Evolutionary conservation across 1,140 invertebrate species (phyloP).

Genomic region (Drosophila orena): DNA sequence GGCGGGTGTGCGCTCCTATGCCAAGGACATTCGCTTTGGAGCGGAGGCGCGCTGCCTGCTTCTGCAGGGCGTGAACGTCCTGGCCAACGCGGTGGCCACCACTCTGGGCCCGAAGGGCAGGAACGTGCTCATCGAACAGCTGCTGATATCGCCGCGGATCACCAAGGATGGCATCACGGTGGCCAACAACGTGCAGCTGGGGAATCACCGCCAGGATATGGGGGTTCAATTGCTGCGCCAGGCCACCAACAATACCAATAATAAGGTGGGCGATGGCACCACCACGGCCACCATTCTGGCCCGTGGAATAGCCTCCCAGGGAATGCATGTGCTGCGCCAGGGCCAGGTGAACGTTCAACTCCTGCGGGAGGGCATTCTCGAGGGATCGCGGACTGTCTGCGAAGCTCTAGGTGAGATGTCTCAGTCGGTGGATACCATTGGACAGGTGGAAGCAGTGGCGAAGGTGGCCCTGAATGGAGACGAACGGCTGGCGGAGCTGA

Average conservation of each 20-base stretch:
- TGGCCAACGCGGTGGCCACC: slow-evolving; percentile 97
- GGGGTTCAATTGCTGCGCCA: slow-evolving; percentile 97
- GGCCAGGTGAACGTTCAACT: slow-evolving; percentile 96
- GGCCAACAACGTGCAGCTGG: slow-evolving; percentile 94
- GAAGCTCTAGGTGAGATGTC: slow-evolving; percentile 92
- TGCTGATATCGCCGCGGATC: slow-evolving; percentile 98
- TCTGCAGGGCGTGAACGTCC: slow-evolving; percentile 96
- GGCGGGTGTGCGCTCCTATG: slow-evolving; percentile 72
- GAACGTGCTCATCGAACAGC: slow-evolving; percentile 97
- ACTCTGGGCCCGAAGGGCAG: slow-evolving; percentile 98
- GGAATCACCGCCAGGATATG: slow-evolving; percentile 98
- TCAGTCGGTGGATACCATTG: slow-evolving; percentile 94
- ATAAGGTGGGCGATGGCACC: slow-evolving; percentile 97
- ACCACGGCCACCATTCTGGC: slow-evolving; percentile 97
- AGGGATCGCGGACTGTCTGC: slow-evolving; percentile 93
- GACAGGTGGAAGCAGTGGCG: slow-evolving; percentile 98
- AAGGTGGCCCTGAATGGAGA: slow-evolving; percentile 98
- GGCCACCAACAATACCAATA: slow-evolving; percentile 98
- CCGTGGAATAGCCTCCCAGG: slow-evolving; percentile 95
- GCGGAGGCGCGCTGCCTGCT: slow-evolving; percentile 95
- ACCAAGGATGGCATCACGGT: slow-evolving; percentile 99
- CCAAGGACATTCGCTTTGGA: slow-evolving; percentile 97
- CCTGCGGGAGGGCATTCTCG: slow-evolving; percentile 94
- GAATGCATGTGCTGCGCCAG: slow-evolving; percentile 86
- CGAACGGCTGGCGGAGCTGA: slow-evolving; percentile 93